Percentiles rank a stretch among this genome's conserved stretches.
These are phyloP conservation scores for Zingel zingel DNA, from an alignment of 2,113 vertebrate genomes.

Conservation along the genomic window DNA sequence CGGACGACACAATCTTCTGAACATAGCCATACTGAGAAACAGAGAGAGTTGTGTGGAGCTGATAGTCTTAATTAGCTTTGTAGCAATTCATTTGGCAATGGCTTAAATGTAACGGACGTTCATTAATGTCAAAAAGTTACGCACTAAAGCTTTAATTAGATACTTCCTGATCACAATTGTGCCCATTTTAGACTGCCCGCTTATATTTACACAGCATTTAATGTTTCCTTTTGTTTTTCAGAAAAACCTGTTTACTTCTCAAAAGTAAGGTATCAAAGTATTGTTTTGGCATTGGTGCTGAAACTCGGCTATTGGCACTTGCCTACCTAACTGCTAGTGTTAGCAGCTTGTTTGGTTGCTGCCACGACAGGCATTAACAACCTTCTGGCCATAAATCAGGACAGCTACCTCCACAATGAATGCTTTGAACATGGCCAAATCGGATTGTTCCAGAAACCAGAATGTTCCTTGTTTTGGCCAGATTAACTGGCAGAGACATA, in stretches of 20 bases:
- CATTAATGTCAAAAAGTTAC: too few relatives aligned
- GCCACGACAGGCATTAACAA: neutral
- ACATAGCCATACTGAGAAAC: too few relatives aligned
- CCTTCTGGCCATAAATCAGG: neutral
- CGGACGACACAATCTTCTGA: too few relatives aligned
- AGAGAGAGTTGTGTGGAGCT: too few relatives aligned
- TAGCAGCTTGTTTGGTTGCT: neutral
- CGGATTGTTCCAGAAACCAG: too few relatives aligned
- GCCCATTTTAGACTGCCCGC: too few relatives aligned
- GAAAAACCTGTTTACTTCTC: neutral
- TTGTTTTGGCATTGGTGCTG: neutral
- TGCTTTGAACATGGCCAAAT: neutral
- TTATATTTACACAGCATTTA: neutral
- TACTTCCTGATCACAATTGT: too few relatives aligned
- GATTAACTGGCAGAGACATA: constrained; percentile 7
- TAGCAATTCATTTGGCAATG: too few relatives aligned
- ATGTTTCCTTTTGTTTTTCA: neutral
- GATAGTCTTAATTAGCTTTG: too few relatives aligned
- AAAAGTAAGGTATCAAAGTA: neutral
- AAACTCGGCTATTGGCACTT: neutral
- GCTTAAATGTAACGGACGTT: too few relatives aligned
- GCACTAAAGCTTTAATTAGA: too few relatives aligned
- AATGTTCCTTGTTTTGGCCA: too few relatives aligned
- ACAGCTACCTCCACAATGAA: neutral
- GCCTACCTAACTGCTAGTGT: neutral